A percentile compares a stretch with the other conserved stretches of the same genome.
These are phyloP conservation scores for Varanus salvator DNA, from an alignment of 2,113 vertebrate genomes.

Conservation along the genomic window DNA sequence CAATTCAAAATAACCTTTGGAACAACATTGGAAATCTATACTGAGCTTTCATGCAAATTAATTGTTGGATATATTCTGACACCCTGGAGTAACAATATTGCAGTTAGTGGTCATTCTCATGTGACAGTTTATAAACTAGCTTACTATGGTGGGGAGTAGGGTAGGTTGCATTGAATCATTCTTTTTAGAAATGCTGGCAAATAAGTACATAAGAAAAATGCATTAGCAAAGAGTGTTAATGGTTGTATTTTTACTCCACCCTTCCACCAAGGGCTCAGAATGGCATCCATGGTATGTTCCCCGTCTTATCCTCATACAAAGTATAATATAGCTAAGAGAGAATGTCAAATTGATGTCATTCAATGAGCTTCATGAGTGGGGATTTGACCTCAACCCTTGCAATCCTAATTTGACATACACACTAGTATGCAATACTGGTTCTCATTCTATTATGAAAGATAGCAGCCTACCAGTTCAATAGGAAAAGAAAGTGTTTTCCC, in stretches of 20 bases:
- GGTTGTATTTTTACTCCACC: too few relatives aligned
- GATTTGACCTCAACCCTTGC: background rate
- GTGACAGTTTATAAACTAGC: background rate
- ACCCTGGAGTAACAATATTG: background rate
- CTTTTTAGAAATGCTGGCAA: background rate
- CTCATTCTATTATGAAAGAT: background rate
- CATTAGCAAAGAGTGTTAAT: background rate
- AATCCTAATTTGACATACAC: background rate
- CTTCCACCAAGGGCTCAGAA: background rate
- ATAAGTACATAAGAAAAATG: background rate
- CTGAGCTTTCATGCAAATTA: constrained; percentile 10
- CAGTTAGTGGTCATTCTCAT: background rate
- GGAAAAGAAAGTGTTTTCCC: background rate
- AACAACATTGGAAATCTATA: constrained; percentile 11
- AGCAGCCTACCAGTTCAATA: background rate
- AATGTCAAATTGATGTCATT: background rate
- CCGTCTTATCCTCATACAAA: background rate
- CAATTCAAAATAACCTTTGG: constrained; percentile 16
- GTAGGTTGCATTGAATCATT: background rate
- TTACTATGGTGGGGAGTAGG: background rate
- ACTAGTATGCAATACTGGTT: background rate
- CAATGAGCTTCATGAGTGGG: background rate
- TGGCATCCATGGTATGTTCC: background rate
- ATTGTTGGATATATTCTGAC: background rate
- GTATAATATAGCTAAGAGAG: background rate